A percentile compares a stretch with the other conserved stretches of the same genome.
Evolutionary conservation across 2,797 vertebrate species (phyloP).

Genomic region (Apodemus agrarius): DNA sequence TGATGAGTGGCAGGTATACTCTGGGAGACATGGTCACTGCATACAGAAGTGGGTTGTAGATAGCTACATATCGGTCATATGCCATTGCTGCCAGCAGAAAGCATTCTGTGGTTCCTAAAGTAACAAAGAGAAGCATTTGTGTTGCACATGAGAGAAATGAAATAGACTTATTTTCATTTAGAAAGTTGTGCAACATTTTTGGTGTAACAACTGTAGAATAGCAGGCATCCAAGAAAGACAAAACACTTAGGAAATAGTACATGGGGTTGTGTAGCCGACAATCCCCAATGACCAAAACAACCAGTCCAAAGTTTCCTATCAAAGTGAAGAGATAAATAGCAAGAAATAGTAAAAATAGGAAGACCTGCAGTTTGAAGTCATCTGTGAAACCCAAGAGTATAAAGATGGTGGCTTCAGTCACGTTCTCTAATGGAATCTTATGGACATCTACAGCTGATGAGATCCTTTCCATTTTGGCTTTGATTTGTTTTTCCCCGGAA

Average conservation of each 20-base stretch:
- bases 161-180: background rate
- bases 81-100: background rate
- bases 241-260: constrained; percentile 64
- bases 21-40: constrained; percentile 46
- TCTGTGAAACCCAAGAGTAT: background rate
- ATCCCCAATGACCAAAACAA: constrained; percentile 25
- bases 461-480: background rate
- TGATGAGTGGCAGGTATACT: constrained; percentile 29
- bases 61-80: background rate
- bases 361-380: background rate
- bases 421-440: background rate
- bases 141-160: background rate
- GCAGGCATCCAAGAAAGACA: constrained; percentile 57
- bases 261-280: constrained; percentile 51
- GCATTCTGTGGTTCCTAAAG: constrained; percentile 25
- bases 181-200: constrained; percentile 35
- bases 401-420: background rate
- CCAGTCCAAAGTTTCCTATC: constrained; percentile 58
- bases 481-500: background rate
- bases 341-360: background rate
- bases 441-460: background rate
- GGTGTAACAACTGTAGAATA: constrained; percentile 49
- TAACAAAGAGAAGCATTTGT: constrained; percentile 66
- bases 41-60: constrained; percentile 62
- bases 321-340: constrained; percentile 64